These are phyloP conservation scores for Euphydryas editha DNA, from an alignment of 2,888 invertebrate genomes.

Conservation along the genomic window DNA sequence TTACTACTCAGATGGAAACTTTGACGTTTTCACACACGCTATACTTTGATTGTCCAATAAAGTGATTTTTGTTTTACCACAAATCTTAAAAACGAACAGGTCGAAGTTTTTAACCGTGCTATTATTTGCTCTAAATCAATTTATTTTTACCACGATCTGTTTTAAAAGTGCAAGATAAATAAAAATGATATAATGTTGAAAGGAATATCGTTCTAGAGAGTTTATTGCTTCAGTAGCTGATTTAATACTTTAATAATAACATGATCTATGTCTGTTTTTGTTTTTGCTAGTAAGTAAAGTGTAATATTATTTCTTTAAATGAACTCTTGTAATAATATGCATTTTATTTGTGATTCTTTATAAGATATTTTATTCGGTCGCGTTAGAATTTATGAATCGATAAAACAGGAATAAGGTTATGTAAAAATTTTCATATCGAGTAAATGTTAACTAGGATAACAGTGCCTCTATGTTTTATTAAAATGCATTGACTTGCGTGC, in stretches of 20 bases:
- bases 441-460: constrained; percentile 49
- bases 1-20: not conserved
- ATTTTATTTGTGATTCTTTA: too few relatives aligned
- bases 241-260: too few relatives aligned
- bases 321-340: not conserved
- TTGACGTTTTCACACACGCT: too few relatives aligned
- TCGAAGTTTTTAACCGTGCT: not conserved
- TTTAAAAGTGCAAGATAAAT: not conserved
- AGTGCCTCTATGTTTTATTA: constrained; percentile 56
- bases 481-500: constrained; percentile 73
- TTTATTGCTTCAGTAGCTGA: too few relatives aligned
- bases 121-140: not conserved
- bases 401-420: constrained; percentile 13
- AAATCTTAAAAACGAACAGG: not conserved
- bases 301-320: too few relatives aligned
- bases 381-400: constrained; percentile 2
- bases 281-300: too few relatives aligned
- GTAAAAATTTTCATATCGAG: constrained; percentile 28
- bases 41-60: too few relatives aligned
- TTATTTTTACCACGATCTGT: not conserved
- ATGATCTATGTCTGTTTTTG: too few relatives aligned
- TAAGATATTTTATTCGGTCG: not conserved
- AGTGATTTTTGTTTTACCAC: not conserved
- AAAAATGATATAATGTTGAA: not conserved
- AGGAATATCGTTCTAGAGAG: too few relatives aligned